Base-by-base conservation (phyloP, 1,140 invertebrate species). In the Bicyclus anynana region DNA sequence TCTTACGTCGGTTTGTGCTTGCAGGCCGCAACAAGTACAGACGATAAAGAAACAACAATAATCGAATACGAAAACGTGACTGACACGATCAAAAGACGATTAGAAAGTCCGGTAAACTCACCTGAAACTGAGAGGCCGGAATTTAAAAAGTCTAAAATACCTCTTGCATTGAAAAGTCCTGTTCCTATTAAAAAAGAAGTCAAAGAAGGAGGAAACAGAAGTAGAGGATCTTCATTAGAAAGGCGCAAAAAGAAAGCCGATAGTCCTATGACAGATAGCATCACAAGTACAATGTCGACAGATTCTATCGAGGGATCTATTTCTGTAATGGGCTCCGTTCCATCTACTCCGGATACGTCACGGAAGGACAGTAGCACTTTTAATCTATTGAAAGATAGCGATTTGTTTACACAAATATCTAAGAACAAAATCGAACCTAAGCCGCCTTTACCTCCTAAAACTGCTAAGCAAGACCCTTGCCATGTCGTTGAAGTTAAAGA, bases 401-500 rank as follows among this genome's bases (percentile, higher is more conserved):
- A 90, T 35, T 83, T 94, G 2, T 94, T 94, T 70, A 93, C 92
- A 1, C 91, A 94, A 84, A 93, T 94, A 63, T 93, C 93, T 0
- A 86, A 83, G 12, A 91, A 92, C 58, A 91, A 88, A 29, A 68
- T 84, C 13, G 67, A 77, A 9, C 63, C 73, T 5, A 58, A 65
- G 16, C 47, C 59, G n/a, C 54, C 66, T 10, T 18, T 38, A 10
- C 18, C 33, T 4, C 44, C 67, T 53, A 17, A 58, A 61, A 60
- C 35, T n/a, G 12, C 61, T 14, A 55, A 69, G 27, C 27, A 57
- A 5, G 75, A 83, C 18, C 90, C 91, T 68, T 93, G 47, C 37
- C 69, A 67, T 48, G 67, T 80, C 26, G 92, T 93, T 1, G 92
- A 91, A 60, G 90, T 93, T 2, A 92, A 90, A 67, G 92, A 91